Conservation (phyloP, 2,113 vertebrate species). For the Vulpes ferrilata region DNA sequence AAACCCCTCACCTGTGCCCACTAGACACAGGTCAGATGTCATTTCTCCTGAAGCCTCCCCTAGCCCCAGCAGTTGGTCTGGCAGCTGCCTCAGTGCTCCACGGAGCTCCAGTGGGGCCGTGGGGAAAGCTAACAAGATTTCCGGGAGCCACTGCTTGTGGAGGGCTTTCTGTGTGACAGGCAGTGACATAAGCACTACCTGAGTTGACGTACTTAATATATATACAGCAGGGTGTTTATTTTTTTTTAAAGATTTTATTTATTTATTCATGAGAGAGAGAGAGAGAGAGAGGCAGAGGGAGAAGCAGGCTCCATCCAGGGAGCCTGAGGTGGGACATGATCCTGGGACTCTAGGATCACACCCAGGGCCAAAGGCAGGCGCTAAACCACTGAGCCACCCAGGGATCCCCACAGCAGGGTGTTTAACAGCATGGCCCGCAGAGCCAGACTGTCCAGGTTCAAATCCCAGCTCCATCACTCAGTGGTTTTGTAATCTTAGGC, state of each 20-base stretch:
- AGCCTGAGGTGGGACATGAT: no score
- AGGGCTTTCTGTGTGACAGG: accelerated
- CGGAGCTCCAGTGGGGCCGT: accelerated
- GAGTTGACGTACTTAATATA: accelerated
- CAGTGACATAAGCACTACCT: accelerated
- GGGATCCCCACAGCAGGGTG: no score
- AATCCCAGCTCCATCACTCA: background rate
- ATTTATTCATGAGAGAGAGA: no score
- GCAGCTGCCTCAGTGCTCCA: background rate
- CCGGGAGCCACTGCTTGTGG: accelerated
- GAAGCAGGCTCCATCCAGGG: no score
- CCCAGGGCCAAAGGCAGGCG: no score
- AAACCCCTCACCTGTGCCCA: background rate
- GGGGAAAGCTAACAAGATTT: background rate
- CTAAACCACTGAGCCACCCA: no score
- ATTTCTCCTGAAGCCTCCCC: background rate
- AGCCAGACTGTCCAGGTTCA: background rate
- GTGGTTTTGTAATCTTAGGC: background rate
- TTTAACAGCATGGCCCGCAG: background rate
- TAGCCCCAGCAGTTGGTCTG: background rate
- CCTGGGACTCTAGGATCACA: no score
- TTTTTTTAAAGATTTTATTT: no score
- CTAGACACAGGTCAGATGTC: background rate
- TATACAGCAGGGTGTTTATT: background rate
- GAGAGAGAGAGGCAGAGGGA: no score